Percentiles rank a stretch among this genome's conserved stretches.
Evolutionary conservation across 1,140 invertebrate genomes (phyloP).

Genomic region (Drosophila truncata): DNA sequence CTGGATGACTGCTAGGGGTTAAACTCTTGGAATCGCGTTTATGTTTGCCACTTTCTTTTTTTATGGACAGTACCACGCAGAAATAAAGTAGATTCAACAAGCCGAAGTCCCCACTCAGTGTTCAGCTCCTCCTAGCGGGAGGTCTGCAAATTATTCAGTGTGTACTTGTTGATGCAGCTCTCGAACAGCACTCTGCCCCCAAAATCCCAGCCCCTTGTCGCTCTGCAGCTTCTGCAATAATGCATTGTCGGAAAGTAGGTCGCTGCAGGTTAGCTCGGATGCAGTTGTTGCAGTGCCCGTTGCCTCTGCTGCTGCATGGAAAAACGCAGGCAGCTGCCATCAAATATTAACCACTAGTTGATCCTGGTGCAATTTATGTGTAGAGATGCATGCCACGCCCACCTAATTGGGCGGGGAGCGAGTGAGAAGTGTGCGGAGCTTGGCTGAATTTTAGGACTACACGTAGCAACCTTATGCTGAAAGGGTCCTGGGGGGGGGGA

Average conservation of each 20-base stretch:
- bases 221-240: slow-evolving; percentile 56
- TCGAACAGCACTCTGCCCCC: slow-evolving; percentile 34
- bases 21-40: slow-evolving; percentile 11
- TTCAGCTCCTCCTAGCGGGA: slow-evolving; percentile 18
- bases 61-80: slow-evolving; percentile 20
- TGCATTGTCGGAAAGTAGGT: slow-evolving; percentile 76
- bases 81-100: slow-evolving; percentile 28
- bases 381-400: slow-evolving; percentile 53
- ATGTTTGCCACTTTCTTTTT: slow-evolving; percentile 10
- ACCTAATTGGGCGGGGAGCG: slow-evolving; percentile 66
- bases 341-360: slow-evolving; percentile 82
- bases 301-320: slow-evolving; percentile 22
- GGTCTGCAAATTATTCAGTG: slow-evolving; percentile 52
- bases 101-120: slow-evolving; percentile 20
- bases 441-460: slow-evolving; percentile 27
- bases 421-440: slow-evolving; percentile 24
- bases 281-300: slow-evolving; percentile 26
- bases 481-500: slow-evolving; percentile 13
- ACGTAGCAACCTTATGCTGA: slow-evolving; percentile 35
- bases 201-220: slow-evolving; percentile 1
- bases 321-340: slow-evolving; percentile 62
- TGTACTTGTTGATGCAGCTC: slow-evolving; percentile 79
- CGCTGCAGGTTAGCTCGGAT: slow-evolving; percentile 64
- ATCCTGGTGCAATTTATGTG: slow-evolving; percentile 46
- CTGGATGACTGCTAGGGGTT: background rate